phyloP scores from a whole-genome alignment of 2,888 invertebrate genomes.

The Leucophenga montana region DNA sequence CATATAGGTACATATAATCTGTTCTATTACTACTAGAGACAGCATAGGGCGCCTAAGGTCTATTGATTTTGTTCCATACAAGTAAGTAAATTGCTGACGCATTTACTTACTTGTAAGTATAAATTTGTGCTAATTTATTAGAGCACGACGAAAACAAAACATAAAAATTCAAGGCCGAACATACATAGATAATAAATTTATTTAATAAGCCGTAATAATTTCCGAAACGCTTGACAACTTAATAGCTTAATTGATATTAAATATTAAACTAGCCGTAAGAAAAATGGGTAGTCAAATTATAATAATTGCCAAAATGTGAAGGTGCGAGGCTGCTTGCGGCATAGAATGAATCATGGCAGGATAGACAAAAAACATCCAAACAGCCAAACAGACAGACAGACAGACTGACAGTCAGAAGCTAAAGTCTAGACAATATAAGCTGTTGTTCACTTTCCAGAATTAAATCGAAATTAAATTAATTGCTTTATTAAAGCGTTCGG shows the following conservation, averaged over 20 bases:
- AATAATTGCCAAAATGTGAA: conserved; percentile 11
- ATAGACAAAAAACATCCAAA: too few relatives aligned
- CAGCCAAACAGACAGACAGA: not conserved
- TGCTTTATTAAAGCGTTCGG: conserved; percentile 10
- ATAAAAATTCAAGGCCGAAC: too few relatives aligned
- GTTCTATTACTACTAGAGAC: too few relatives aligned
- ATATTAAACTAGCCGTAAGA: not conserved
- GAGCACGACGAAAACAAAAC: too few relatives aligned
- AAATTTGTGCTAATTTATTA: too few relatives aligned
- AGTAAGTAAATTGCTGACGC: too few relatives aligned
- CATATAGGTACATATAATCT: too few relatives aligned
- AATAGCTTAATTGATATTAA: conserved; percentile 18
- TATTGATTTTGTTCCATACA: too few relatives aligned
- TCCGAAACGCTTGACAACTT: conserved; percentile 10
- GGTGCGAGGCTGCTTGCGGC: not conserved
- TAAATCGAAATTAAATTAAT: conserved; percentile 3
- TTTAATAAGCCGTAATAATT: conserved; percentile 12
- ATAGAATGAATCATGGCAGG: not conserved
- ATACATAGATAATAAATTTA: not conserved
- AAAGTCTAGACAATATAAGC: conserved; percentile 6
- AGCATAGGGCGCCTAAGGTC: too few relatives aligned
- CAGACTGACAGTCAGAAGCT: not conserved
- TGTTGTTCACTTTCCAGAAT: not conserved
- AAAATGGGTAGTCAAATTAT: not conserved
- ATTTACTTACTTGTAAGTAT: too few relatives aligned